phyloP scores from a whole-genome alignment of 1,140 invertebrate species.

The Ridgeia piscesae region DNA sequence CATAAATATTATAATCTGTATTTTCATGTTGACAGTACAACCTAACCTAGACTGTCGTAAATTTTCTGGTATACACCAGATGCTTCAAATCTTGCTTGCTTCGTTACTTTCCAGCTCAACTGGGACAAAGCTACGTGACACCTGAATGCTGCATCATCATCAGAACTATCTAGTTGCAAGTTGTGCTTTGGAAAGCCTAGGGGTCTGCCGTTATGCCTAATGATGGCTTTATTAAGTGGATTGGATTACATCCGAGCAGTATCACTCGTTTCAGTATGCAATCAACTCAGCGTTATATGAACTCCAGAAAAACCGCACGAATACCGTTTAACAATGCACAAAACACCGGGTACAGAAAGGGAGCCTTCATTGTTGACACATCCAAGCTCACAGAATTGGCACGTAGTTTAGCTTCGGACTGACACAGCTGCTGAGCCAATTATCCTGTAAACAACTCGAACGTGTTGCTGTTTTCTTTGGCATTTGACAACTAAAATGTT shows the following conservation, averaged over 20 bases:
- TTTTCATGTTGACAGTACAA: too few species aligned
- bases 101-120: background rate
- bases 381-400: background rate
- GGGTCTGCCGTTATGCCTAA: background rate
- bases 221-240: constrained; percentile 5
- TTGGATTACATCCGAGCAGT: background rate
- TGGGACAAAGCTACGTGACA: background rate
- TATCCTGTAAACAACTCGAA: background rate
- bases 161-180: background rate
- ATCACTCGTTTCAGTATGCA: background rate
- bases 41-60: background rate
- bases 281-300: background rate
- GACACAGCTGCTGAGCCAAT: background rate
- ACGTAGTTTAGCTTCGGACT: background rate
- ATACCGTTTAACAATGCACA: background rate
- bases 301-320: background rate
- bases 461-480: too few species aligned
- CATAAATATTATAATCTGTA: too few species aligned
- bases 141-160: background rate
- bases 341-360: background rate
- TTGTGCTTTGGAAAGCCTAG: background rate
- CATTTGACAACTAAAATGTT: too few species aligned
- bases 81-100: background rate
- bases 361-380: background rate
- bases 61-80: background rate